Evolutionary conservation across 2,888 invertebrate genomes (phyloP).

Genomic region (Drosophila histrio): DNA sequence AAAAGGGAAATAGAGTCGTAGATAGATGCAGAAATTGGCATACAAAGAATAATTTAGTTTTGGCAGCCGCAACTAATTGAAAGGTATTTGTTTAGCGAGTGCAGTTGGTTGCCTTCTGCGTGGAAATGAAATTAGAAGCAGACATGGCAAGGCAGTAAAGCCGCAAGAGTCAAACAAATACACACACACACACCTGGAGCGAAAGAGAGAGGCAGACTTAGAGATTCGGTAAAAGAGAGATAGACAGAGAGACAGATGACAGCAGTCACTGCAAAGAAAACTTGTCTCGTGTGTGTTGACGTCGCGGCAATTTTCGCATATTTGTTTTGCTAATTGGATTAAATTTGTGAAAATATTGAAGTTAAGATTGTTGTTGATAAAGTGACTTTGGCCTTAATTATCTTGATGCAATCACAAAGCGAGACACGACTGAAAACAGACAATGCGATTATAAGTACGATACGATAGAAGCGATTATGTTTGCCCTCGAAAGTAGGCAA

Average conservation of each 20-base stretch:
- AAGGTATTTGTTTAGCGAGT: conserved; percentile 72
- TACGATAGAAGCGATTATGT: background rate
- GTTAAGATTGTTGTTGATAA: conserved; percentile 34
- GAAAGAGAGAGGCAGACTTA: background rate
- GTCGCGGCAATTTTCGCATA: conserved; percentile 46
- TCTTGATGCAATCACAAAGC: conserved; percentile 10
- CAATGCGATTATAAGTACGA: background rate
- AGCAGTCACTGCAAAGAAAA: background rate
- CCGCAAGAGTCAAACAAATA: conserved; percentile 52
- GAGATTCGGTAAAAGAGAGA: background rate
- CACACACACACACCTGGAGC: background rate
- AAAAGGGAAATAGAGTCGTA: conserved; percentile 1
- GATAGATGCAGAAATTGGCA: conserved; percentile 45
- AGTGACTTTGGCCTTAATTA: conserved; percentile 32
- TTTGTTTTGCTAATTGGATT: conserved; percentile 69
- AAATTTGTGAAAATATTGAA: conserved; percentile 64
- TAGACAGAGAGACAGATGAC: background rate
- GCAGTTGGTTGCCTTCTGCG: conserved; percentile 46
- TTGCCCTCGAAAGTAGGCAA: conserved; percentile 20
- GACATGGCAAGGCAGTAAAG: conserved; percentile 36
- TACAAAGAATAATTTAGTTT: conserved; percentile 69
- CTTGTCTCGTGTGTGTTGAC: conserved; percentile 4
- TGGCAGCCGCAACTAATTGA: conserved; percentile 71
- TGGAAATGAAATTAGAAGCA: conserved; percentile 55
- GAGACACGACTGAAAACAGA: background rate